Conservation (phyloP, 2,888 invertebrate species). For the Pseudococcus viburni region DNA sequence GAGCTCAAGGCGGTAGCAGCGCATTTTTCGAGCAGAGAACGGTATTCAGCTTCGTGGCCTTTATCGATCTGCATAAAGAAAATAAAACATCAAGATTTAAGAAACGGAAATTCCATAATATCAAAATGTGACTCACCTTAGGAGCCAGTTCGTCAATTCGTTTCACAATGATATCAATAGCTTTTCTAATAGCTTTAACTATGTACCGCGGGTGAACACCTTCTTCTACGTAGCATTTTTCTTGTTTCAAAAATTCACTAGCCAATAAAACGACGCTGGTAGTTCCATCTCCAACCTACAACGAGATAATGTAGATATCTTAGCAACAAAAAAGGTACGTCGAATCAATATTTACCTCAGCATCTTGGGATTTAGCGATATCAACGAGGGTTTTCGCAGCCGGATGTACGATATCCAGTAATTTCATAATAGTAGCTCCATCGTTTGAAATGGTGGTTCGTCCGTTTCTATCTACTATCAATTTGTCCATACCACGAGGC, state of each 20-base stretch:
- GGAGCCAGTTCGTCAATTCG: constrained; percentile 88
- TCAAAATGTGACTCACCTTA: constrained; percentile 71
- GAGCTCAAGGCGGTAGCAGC: constrained; percentile 97
- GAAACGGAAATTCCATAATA: background rate
- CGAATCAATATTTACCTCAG: constrained; percentile 79
- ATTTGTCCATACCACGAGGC: constrained; percentile 99
- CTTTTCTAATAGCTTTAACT: constrained; percentile 89
- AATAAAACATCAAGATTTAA: background rate
- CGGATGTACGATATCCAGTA: constrained; percentile 98
- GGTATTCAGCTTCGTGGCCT: constrained; percentile 72
- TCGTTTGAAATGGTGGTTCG: constrained; percentile 99
- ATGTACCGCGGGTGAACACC: constrained; percentile 95
- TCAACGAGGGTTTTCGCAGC: constrained; percentile 98
- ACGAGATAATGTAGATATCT: no score
- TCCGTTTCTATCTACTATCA: constrained; percentile 91
- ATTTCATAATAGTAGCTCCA: constrained; percentile 98
- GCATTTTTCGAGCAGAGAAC: constrained; percentile 85
- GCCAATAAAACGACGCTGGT: constrained; percentile 97
- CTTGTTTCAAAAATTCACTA: constrained; percentile 93
- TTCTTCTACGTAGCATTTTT: constrained; percentile 96
- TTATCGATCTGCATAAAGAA: background rate
- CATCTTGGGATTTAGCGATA: constrained; percentile 99
- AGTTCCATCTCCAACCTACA: constrained; percentile 96
- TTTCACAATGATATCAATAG: constrained; percentile 85
- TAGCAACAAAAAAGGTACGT: background rate